Conservation (phyloP, 2,113 vertebrate species). For the Lycaon pictus region DNA sequence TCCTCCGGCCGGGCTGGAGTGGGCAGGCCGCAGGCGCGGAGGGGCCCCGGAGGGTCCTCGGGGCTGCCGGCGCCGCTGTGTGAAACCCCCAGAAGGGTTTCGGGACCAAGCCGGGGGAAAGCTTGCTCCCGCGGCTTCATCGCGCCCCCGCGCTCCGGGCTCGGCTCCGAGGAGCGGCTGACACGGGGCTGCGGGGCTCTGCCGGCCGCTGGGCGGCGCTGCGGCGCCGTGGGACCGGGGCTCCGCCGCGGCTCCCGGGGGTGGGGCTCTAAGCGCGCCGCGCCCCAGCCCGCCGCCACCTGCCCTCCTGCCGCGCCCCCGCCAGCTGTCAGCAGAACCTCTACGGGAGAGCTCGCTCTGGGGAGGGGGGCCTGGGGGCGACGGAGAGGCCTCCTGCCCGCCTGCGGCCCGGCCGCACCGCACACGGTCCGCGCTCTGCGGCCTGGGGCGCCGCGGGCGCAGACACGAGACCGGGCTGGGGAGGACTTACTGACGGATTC, state of each 20-base stretch:
- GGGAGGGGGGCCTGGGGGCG: not conserved
- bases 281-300: accelerated
- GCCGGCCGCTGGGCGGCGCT: constrained; percentile 32
- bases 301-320: too few relatives aligned
- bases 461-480: too few relatives aligned
- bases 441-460: constrained; percentile 74
- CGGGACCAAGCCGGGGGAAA: not conserved
- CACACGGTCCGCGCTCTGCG: constrained; percentile 66
- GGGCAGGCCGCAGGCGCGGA: too few relatives aligned
- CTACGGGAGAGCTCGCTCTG: too few relatives aligned
- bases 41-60: not conserved
- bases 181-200: not conserved
- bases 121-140: not conserved
- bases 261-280: not conserved
- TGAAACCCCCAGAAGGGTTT: not conserved
- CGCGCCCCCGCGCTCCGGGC: too few relatives aligned
- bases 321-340: not conserved
- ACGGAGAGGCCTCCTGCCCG: not conserved
- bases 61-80: not conserved
- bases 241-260: not conserved
- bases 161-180: not conserved
- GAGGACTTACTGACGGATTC: constrained; percentile 12
- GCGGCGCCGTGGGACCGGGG: not conserved
- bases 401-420: constrained; percentile 85
- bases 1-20: not conserved